These are phyloP conservation scores for Zonotrichia leucophrys DNA, from an alignment of 2,113 vertebrate species.

Conservation along the genomic window DNA sequence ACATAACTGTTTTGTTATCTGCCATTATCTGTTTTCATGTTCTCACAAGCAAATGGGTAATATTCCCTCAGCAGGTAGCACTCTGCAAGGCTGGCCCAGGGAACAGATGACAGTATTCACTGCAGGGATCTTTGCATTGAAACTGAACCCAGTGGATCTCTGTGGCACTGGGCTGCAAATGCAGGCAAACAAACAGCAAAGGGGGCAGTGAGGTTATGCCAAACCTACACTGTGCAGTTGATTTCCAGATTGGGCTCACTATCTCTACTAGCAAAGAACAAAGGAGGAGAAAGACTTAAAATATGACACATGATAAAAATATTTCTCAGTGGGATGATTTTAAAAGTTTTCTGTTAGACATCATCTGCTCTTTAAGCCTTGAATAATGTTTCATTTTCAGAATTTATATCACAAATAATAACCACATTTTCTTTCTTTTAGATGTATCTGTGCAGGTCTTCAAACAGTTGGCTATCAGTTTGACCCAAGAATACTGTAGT, in stretches of 20 bases:
- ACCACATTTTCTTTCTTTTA: conserved; percentile 38
- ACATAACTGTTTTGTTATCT: conserved; percentile 23
- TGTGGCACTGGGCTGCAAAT: background rate
- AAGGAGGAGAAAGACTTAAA: conserved; percentile 39
- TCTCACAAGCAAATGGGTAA: conserved; percentile 31
- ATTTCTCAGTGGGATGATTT: conserved; percentile 12
- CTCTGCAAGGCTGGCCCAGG: background rate
- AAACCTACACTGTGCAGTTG: background rate
- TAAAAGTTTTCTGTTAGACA: background rate
- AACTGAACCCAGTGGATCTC: background rate
- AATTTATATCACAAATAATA: conserved; percentile 25
- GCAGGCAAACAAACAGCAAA: background rate
- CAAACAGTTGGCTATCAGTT: background rate
- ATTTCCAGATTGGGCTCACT: background rate
- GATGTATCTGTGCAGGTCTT: background rate
- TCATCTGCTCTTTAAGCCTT: conserved; percentile 9
- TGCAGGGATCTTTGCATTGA: background rate
- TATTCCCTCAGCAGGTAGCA: conserved; percentile 40
- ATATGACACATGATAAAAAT: conserved; percentile 2
- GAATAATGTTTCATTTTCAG: background rate
- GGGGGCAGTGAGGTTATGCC: background rate
- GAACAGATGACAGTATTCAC: background rate
- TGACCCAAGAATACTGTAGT: background rate
- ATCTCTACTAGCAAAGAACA: conserved; percentile 3
- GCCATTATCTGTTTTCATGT: conserved; percentile 37